Evolutionary conservation across 2,113 vertebrate genomes (phyloP), one percentile per base, ranked within the genome.

Genomic region (Urocitellus parryii): DNA sequence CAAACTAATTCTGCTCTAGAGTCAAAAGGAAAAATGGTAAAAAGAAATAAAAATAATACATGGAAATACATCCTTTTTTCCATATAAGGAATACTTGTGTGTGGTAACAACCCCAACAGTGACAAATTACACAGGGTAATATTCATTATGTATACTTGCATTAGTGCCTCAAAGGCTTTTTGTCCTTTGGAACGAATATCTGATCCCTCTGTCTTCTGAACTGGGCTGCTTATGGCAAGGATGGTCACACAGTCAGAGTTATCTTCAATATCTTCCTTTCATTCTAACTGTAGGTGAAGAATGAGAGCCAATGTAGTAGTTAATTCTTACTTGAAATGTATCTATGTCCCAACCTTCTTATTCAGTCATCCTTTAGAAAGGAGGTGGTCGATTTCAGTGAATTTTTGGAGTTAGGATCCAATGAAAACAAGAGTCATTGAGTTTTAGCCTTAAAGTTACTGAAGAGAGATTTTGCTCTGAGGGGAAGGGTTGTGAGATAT

Each of bases 331-430:
- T 45, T 74, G 72, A 27, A 77, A 25, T 48, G 13, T 82, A 48
- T 86, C 61, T 72, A 37, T 78, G 42, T 78, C 39, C 48, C 14
- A 87, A 58, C 24, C 32, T 88, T 25, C 45, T 37, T 77, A 45
- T 37, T n/a, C 12, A 93, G 51, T 92, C 22, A 58, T 68, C 95
- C 85, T 94, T 85, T 91, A 67, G 63, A 86, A 92, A 95, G 42
- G 80, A 92, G 20, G 10, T 79, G n/a, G 13, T 90, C 80, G 45
- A 67, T 4, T 72, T 68, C 70, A 92, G 17, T 68, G 53, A 84
- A 73, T 73, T 92, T 96, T 91, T 95, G 34, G 56, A 92, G 68
- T 80, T 72, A 77, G n/a, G 72, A 91, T 88, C 17, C 32, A 77
- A 42, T 22, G 87, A 56, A 11, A 84, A 90, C 24, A 94, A 29